A percentile compares a stretch with the other conserved stretches of the same genome.
phyloP scores from a whole-genome alignment of 2,888 invertebrate species.

The Strigamia transsilvanica region DNA sequence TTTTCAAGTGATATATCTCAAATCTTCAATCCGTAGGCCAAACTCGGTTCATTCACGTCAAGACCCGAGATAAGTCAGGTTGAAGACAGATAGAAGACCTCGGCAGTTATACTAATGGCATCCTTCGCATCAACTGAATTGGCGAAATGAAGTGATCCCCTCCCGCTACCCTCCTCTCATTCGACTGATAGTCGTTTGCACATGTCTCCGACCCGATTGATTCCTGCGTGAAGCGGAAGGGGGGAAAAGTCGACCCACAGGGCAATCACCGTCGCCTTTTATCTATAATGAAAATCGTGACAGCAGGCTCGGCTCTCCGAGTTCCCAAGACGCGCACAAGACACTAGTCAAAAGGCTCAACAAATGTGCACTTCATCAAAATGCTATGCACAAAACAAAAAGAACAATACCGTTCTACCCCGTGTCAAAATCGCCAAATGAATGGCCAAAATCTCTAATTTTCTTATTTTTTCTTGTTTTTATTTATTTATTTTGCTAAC shows the following conservation, averaged over 20 bases:
- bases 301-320: conserved; percentile 34
- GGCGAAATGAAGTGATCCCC: conserved; percentile 31
- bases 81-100: conserved; percentile 34
- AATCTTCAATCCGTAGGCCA: conserved; percentile 18
- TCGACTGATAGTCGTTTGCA: conserved; percentile 38
- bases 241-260: conserved; percentile 38
- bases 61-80: conserved; percentile 6
- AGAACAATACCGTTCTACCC: conserved; percentile 7
- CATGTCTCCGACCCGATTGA: conserved; percentile 38
- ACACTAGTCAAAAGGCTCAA: conserved; percentile 14
- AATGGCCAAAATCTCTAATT: conserved; percentile 1
- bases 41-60: conserved; percentile 26
- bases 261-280: conserved; percentile 38
- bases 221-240: conserved; percentile 23
- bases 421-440: conserved; percentile 25
- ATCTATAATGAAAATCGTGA: conserved; percentile 38
- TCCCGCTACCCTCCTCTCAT: conserved; percentile 2
- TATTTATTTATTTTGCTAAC: no score
- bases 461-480: background rate
- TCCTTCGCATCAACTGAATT: conserved; percentile 22
- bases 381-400: conserved; percentile 34
- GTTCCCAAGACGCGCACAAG: conserved; percentile 38
- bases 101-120: conserved; percentile 26
- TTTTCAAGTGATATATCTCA: conserved; percentile 12
- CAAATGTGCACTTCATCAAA: conserved; percentile 33